phyloP scores from a whole-genome alignment of 2,113 vertebrate genomes.

The Psophia crepitans region DNA sequence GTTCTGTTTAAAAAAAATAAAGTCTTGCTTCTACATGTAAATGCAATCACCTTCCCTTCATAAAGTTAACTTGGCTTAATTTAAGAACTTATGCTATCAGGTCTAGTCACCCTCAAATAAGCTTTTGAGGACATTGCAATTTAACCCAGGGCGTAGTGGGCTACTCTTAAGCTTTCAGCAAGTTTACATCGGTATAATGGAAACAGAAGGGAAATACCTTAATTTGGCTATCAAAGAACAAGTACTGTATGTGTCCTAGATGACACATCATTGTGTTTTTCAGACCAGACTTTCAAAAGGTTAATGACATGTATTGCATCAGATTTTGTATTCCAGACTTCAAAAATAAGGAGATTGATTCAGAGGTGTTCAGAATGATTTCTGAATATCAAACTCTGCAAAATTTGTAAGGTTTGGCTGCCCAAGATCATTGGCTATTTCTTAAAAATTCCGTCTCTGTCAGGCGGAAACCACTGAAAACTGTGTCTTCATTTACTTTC shows the following conservation, averaged over 20 bases:
- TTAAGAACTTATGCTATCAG: not conserved
- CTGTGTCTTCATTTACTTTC: not conserved
- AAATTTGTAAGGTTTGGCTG: not conserved
- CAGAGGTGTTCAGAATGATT: not conserved
- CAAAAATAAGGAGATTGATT: not conserved
- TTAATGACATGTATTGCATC: not conserved
- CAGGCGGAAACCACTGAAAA: not conserved
- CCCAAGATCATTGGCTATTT: not conserved
- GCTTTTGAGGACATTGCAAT: not conserved
- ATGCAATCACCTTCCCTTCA: not conserved
- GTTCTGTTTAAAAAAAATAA: not conserved
- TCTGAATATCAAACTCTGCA: not conserved
- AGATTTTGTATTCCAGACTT: constrained; percentile 1
- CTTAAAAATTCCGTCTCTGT: not conserved
- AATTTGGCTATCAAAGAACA: constrained; percentile 10
- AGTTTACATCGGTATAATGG: not conserved
- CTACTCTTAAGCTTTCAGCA: not conserved
- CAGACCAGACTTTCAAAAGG: constrained; percentile 5
- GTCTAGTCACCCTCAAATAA: not conserved
- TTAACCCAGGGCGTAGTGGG: not conserved
- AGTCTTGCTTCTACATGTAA: not conserved
- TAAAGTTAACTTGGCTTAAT: not conserved
- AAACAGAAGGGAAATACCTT: not conserved
- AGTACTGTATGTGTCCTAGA: not conserved
- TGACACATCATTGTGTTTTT: not conserved